Conservation (phyloP, 2,113 vertebrate species). For the Pteropus alecto region DNA sequence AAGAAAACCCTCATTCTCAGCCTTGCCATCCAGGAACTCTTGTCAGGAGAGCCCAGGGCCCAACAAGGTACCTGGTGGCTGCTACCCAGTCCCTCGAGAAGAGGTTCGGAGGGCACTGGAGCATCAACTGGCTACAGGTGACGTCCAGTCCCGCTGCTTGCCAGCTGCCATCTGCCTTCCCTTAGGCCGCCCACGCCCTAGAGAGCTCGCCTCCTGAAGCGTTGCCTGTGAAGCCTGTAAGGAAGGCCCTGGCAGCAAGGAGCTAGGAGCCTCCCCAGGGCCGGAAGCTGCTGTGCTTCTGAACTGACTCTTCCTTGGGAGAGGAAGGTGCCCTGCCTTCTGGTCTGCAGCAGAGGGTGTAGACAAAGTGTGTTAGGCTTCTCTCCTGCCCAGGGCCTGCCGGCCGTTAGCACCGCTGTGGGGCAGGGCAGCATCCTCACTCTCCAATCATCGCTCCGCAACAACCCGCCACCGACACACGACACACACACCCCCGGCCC, state of each 20-base stretch:
- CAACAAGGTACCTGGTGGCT: not conserved
- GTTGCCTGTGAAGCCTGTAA: not conserved
- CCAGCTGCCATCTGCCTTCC: not conserved
- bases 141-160: not conserved
- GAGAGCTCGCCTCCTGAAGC: not conserved
- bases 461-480: too few species aligned
- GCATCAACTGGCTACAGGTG: not conserved
- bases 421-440: not conserved
- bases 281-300: not conserved
- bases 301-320: not conserved
- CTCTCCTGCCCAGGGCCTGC: not conserved
- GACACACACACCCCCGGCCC: not conserved
- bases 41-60: not conserved
- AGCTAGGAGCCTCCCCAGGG: not conserved
- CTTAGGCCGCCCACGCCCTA: accelerated
- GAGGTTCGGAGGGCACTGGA: not conserved
- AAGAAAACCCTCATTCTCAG: not conserved
- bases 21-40: not conserved
- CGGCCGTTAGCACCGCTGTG: not conserved
- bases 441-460: not conserved
- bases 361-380: accelerated
- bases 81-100: not conserved
- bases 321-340: not conserved
- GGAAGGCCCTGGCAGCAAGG: not conserved
- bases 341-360: not conserved